phyloP scores from a whole-genome alignment of 2,113 vertebrate genomes.

The Perccottus glenii region DNA sequence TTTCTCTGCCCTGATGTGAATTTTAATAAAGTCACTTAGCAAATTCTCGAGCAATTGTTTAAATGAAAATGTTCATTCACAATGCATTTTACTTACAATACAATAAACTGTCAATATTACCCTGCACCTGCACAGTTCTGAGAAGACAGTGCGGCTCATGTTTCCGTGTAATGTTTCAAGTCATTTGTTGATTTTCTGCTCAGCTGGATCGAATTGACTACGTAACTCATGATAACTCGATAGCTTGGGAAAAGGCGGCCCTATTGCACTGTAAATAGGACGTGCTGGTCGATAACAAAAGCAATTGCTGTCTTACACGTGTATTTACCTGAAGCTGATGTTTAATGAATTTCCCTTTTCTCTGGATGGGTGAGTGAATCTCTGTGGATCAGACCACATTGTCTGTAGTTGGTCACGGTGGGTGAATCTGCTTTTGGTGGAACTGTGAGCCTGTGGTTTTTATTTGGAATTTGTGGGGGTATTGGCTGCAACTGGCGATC shows the following conservation, averaged over 20 bases:
- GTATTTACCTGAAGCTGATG: conserved; percentile 14
- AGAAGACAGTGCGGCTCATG: conserved; percentile 28
- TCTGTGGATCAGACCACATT: conserved; percentile 26
- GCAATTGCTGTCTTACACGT: conserved; percentile 14
- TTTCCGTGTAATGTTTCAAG: conserved; percentile 34
- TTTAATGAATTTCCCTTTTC: conserved; percentile 14
- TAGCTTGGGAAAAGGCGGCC: conserved; percentile 31
- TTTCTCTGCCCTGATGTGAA: conserved; percentile 25
- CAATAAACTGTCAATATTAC: conserved; percentile 1
- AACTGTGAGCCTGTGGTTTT: conserved; percentile 26
- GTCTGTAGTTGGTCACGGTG: conserved; percentile 38
- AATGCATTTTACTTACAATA: conserved; percentile 3
- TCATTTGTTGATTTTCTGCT: conserved; percentile 65
- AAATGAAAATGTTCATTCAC: conserved; percentile 15
- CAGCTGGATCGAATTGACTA: conserved; percentile 55
- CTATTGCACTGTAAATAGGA: conserved; percentile 41
- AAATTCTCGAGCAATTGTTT: background rate
- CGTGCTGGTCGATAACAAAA: conserved; percentile 44
- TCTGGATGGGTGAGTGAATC: conserved; percentile 2
- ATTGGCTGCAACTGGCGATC: conserved; percentile 75
- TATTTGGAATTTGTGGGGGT: conserved; percentile 31
- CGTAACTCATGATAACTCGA: conserved; percentile 50
- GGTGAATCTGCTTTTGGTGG: conserved; percentile 12
- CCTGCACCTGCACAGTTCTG: background rate
- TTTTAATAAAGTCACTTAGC: conserved; percentile 20